Evolutionary conservation across 2,888 invertebrate species (phyloP), one percentile per base, ranked within the genome.

Genomic region (Xestia xanthographa): DNA sequence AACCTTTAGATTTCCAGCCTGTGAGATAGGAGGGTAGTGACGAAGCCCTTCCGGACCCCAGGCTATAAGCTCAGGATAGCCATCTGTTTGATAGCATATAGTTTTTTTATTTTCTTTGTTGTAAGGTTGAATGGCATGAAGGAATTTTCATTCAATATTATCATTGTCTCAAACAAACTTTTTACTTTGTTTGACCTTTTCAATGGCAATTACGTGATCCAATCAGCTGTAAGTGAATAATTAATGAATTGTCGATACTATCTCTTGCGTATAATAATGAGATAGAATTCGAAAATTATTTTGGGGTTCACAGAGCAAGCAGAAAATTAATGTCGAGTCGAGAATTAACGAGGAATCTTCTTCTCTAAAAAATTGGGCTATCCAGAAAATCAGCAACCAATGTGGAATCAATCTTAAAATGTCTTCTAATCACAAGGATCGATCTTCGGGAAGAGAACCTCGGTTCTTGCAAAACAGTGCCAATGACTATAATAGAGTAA

Each of bases 1-100:
- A 85, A 85, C 82, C 86, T 72, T 72, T 77, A 66, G 85, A 82
- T 85, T 72, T 74, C 69, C 76, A 78, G 67, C 66, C 62, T 17
- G 58, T 71, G 72, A 79, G 78, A 85, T 86, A 80, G 66, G 34
- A 50, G 56, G 45, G 34, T 66, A 53, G 75, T 76, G 75, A 66
- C 56, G 67, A 45, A 75, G 74, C 12, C 71, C 65, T 81, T 80
- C 83, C 80, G 77, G 78, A 38, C 86, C 74, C 41, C 65, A 66
- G 72, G 77, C 83, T 79, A 72, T 75, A 77, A 82, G 58, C 29
- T 2, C 48, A 29, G 81, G 86, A 85, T 85, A 69, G 71, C 69
- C 41, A 85, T 85, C 85, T 62, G 58, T 73, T 83, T 80, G 74
- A 75, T 80, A 79, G 79, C 73, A 17, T 41, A 34, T 43, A 48